Evolutionary conservation across 1,140 invertebrate genomes (phyloP).

Genomic region (Monochamus saltuarius): DNA sequence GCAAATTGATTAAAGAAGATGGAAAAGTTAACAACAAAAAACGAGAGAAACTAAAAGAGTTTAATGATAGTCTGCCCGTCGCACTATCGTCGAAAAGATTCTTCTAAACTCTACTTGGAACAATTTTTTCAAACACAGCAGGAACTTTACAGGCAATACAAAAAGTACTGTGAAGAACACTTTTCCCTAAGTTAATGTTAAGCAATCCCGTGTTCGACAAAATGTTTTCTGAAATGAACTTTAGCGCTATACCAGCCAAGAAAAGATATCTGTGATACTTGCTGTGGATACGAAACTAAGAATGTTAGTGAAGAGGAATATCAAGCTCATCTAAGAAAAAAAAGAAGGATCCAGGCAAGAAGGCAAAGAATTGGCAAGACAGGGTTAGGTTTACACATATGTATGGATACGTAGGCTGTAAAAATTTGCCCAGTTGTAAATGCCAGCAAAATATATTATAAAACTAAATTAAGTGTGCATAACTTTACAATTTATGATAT

Average conservation of each 20-base stretch:
- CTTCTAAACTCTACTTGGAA: too few species aligned
- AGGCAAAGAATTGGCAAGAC: too few species aligned
- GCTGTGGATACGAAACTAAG: slow-evolving; percentile 3
- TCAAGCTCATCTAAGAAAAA: slow-evolving; percentile 1
- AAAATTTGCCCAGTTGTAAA: slow-evolving; percentile 46
- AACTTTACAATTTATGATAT: slow-evolving; percentile 54
- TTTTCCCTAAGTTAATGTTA: too few species aligned
- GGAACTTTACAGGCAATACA: too few species aligned
- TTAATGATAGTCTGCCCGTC: too few species aligned
- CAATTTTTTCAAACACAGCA: too few species aligned
- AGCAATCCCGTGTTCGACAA: slow-evolving; percentile 1
- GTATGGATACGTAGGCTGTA: slow-evolving; percentile 49
- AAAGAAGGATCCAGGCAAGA: background rate
- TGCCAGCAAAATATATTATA: slow-evolving; percentile 52
- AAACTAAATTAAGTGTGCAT: slow-evolving; percentile 50
- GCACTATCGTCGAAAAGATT: too few species aligned
- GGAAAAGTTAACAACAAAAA: too few species aligned
- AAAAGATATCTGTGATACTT: background rate
- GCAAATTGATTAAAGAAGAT: too few species aligned
- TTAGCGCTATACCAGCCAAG: slow-evolving; percentile 2
- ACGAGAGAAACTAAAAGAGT: too few species aligned
- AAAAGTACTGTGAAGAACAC: too few species aligned
- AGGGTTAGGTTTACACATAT: slow-evolving; percentile 25
- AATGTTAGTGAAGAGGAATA: background rate
- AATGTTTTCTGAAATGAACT: slow-evolving; percentile 4